Base-by-base conservation (phyloP, 2,888 invertebrate genomes). In the Lacanobia oleracea region DNA sequence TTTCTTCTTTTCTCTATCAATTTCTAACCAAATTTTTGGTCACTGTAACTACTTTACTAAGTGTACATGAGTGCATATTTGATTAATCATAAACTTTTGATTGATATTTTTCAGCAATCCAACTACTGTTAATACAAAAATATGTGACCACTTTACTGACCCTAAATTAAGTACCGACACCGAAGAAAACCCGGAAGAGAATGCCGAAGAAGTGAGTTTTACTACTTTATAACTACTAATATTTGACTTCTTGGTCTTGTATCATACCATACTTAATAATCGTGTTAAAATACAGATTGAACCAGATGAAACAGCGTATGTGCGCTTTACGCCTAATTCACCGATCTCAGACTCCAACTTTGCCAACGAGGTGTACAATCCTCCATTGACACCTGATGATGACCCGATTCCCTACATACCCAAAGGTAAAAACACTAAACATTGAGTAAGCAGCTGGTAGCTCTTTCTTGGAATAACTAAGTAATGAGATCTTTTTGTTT, bases 321-420 rank as follows among this genome's bases (percentile, higher is more conserved):
- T 98, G 43, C 97, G 97, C 81, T 98, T 98, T 87, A 97, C 97
- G 10, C 98, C 98, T 18, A 96, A 97, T 67, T 93, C 94, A 21
- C 97, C 97, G 75, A 93, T 96, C 70, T 95, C 94, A 9, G 97
- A 97, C 88, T 96, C 97, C 4, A 97, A 97, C 82, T 98, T 97
- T 89, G 98, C 98, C n/a, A 98, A 98, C 88, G 98, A 98, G 93
- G 96, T 98, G 21, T 98, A 98, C 90, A 98, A 97, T 90, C 98
- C 98, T 37, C 97, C 98, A 69, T 88, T 96, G 74, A 92, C 94
- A 60, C 96, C 96, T 67, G 95, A 95, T 54, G 96, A 96, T 78
- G 93, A 94, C 72, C 91, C 92, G 12, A 87, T 91, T 64, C 87
- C 92, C 61, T 93, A 90, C 75, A 78, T 94, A 74, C 81, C 90